Evolutionary conservation across 1,140 invertebrate species (phyloP).

Genomic region (Drosophila ohnishii): DNA sequence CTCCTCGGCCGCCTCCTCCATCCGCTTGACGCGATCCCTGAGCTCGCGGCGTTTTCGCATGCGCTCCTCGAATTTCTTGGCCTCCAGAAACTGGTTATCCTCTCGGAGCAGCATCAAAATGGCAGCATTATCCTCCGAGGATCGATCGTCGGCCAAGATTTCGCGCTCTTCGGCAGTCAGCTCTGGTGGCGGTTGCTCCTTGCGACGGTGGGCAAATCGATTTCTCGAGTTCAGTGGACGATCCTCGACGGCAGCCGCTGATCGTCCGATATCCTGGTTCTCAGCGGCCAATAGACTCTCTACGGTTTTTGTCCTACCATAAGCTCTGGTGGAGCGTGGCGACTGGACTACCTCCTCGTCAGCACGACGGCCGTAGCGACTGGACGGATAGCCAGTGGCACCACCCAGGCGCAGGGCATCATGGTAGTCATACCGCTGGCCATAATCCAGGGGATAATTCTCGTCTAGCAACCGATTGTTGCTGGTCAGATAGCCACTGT

Average conservation of each 20-base stretch:
- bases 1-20: conserved; percentile 86
- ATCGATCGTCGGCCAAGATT: conserved; percentile 74
- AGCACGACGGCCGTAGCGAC: conserved; percentile 50
- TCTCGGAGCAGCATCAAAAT: conserved; percentile 75
- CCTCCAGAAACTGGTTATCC: conserved; percentile 84
- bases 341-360: conserved; percentile 34
- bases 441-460: conserved; percentile 74
- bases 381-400: conserved; percentile 64
- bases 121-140: conserved; percentile 79
- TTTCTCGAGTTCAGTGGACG: conserved; percentile 53
- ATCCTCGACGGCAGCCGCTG: conserved; percentile 30
- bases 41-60: conserved; percentile 91
- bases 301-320: conserved; percentile 63
- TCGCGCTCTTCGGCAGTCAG: conserved; percentile 70
- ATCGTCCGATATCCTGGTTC: conserved; percentile 9
- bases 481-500: conserved; percentile 69
- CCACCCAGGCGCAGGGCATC: conserved; percentile 68
- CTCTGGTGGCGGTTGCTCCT: conserved; percentile 51
- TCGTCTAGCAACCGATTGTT: conserved; percentile 66
- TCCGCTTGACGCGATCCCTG: conserved; percentile 89
- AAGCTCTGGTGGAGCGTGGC: conserved; percentile 43
- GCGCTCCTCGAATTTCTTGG: conserved; percentile 86
- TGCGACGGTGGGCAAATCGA: conserved; percentile 68
- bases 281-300: conserved; percentile 50
- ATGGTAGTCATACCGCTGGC: conserved; percentile 65